Evolutionary conservation across 2,888 invertebrate species (phyloP), one percentile per base, ranked within the genome.

Genomic region (Anthoptus insignis): DNA sequence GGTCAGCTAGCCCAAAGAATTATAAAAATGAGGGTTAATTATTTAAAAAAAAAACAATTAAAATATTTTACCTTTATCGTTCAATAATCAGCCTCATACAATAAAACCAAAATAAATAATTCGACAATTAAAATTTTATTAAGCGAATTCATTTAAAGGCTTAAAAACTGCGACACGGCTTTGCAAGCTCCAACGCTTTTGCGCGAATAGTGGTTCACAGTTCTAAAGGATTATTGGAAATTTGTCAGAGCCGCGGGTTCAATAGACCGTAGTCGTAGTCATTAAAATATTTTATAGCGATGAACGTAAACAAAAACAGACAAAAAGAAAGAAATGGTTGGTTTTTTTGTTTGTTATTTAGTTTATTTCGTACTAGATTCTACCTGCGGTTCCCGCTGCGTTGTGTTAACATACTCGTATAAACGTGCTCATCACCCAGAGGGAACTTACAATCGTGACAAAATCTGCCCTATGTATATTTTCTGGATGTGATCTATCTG

Each of bases 211-310:
- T 76, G 76, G 78, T 80, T 82, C 75, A 76, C 76, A 75, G 74
- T 72, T 70, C 76, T 74, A 76, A 77, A 77, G 81, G 80, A 79
- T 82, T 81, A 82, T 81, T 80, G 79, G 77, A 81, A 82, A 79
- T 81, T 79, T 77, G 77, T 78, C 77, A 79, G 70, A 70, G 73
- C 73, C 67, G 73, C 71, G 71, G 70, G 67, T 64, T 64, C 66
- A 74, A 76, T 76, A 45, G 21, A 21, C 21, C 79, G 77, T 78
- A 80, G 77, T 75, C 74, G 71, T 78, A 75, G 78, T 76, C 72
- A 77, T 78, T 77, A 69, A 80, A 77, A 73, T 73, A 64, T 54
- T 60, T 67, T 64, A 54, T 56, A 32, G 37, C 13, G 21, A 14
- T 32, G 37, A 45, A 59, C 21, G 24, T 32, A 22, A 53, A 57